Conservation (phyloP, 1,140 invertebrate species). For the Ceratosolen fusciceps region DNA sequence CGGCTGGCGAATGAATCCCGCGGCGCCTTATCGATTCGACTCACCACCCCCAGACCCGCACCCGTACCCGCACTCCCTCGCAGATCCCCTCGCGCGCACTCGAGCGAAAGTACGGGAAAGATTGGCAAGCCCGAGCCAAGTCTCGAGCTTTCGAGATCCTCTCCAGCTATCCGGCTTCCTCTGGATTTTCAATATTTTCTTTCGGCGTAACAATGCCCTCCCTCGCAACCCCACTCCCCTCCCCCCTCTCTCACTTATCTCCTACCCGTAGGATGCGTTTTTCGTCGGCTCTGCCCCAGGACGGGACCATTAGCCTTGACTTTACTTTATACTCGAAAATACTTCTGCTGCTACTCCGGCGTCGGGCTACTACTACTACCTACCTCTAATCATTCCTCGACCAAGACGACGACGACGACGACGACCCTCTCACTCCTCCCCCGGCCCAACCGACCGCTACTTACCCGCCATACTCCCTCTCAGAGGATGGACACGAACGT, state of each 20-base stretch:
- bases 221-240: conserved; percentile 2
- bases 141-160: conserved; percentile 17
- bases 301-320: conserved; percentile 32
- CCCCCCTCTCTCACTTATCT: too few relatives aligned
- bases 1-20: conserved; percentile 49
- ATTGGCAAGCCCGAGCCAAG: conserved; percentile 36
- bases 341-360: too few relatives aligned
- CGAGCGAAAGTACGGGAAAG: conserved; percentile 4
- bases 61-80: too few relatives aligned
- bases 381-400: too few relatives aligned
- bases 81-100: neutral
- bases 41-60: too few relatives aligned
- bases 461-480: too few relatives aligned
- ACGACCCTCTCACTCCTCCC: too few relatives aligned
- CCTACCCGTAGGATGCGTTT: conserved; percentile 32
- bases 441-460: too few relatives aligned
- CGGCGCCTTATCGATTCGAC: conserved; percentile 56
- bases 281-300: conserved; percentile 30
- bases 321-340: conserved; percentile 26
- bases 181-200: conserved; percentile 49
- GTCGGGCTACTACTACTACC: too few relatives aligned
- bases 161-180: neutral
- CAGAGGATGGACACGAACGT: too few relatives aligned
- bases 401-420: too few relatives aligned
- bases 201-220: conserved; percentile 45